Conservation (phyloP, 2,797 vertebrate species). For the Sitta carolinensis region DNA sequence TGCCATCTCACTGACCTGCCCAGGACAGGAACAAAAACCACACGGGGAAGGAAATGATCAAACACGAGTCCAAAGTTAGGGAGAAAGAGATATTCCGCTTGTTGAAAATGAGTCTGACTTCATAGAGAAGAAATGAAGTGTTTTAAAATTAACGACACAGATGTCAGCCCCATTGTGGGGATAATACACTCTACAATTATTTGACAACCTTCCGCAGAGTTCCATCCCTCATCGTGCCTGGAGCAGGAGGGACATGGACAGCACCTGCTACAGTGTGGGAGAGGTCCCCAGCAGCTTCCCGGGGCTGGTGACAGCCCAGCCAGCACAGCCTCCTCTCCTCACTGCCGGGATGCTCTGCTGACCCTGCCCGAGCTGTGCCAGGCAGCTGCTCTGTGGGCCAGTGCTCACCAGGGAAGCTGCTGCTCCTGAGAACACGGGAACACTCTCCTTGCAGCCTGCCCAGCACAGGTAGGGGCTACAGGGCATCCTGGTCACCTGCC, state of each 20-base stretch:
- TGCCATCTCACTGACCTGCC: neutral
- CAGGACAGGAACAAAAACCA: neutral
- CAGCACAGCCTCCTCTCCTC: neutral
- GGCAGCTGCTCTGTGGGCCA: accelerated
- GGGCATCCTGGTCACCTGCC: accelerated
- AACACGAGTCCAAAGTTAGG: neutral
- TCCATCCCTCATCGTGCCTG: neutral
- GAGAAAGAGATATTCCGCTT: neutral
- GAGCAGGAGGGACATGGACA: accelerated
- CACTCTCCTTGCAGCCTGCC: accelerated
- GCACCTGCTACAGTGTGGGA: neutral
- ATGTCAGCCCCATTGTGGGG: neutral
- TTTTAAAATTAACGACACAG: conserved; percentile 22
- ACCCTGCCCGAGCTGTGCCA: neutral
- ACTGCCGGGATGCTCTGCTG: accelerated
- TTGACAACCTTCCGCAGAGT: neutral
- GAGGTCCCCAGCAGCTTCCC: neutral
- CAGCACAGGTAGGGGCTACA: accelerated
- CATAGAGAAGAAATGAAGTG: conserved; percentile 32
- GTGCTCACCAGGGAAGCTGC: neutral
- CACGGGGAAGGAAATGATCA: neutral
- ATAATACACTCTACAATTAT: neutral
- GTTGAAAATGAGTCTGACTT: neutral
- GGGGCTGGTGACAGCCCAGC: neutral
- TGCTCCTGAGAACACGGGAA: neutral